Base-by-base conservation (phyloP, 2,113 vertebrate species). In the Prietella phreatophila region DNA sequence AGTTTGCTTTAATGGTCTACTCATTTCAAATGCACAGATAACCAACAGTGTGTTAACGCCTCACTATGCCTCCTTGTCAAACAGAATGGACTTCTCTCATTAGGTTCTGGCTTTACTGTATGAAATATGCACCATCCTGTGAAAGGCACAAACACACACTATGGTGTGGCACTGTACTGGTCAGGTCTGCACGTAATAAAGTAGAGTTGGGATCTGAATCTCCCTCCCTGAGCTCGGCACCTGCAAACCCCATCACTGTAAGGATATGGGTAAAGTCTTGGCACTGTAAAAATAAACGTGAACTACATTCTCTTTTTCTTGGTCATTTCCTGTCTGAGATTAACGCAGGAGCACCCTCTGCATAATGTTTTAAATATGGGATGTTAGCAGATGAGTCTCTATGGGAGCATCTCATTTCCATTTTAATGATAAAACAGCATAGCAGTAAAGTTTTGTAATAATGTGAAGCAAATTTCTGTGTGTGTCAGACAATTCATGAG, bases 111-210 rank as follows among this genome's bases (percentile, higher is more conserved):
- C 73, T 91, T 86, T 79, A 88, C 84, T 50, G 75, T 39, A 81
- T 92, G 33, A 94, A 93, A 93, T 89, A 94, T 90, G 93, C 27
- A 92, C 63, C 27, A 47, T 87, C 65, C 80, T 86, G 76, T 63
- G 78, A 88, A 84, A 58, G 33, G 53, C 61, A 33, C 25, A 15
- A 13, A 71, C 87, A 15, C 50, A 27, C 75, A 55, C 11, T 17
- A 27, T 1, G 50, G 58, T 65, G 55, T 53, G 30, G 13, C 17
- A 47, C n/a, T 33, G 25, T 86, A 20, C 61, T 30, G 83, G 30
- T 78, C 27, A 67, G 76, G 39, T 82, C 30, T 89, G 53, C 50
- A 82, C 33, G 20, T 50, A 47, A 67, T 42, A 20, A 82, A 60
- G 17, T 6, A 39, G 20, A 50, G 67, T 15, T 75, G 30, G 63